These are phyloP conservation scores for Neostethus bicornis DNA, from an alignment of 2,797 vertebrate species.

Conservation along the genomic window DNA sequence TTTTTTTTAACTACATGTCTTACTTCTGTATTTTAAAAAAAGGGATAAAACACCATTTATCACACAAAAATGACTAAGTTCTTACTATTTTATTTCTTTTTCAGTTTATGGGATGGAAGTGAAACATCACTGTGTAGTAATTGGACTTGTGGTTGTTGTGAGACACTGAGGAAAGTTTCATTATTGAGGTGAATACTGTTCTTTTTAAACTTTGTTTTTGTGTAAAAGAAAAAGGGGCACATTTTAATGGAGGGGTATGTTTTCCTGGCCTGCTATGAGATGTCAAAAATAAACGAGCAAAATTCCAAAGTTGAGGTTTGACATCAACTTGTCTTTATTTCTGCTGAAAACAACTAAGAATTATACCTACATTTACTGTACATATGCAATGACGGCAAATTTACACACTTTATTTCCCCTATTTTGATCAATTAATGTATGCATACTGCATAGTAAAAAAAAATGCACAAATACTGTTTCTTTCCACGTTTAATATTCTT, in stretches of 20 bases:
- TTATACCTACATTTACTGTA: too few relatives aligned
- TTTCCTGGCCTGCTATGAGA: slow-evolving; percentile 65
- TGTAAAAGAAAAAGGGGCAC: slow-evolving; percentile 49
- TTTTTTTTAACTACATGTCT: slow-evolving; percentile 53
- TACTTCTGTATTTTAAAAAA: slow-evolving; percentile 42
- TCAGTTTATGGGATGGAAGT: slow-evolving; percentile 28
- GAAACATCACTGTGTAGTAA: slow-evolving; percentile 34
- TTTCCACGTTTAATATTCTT: too few relatives aligned
- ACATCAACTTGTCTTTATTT: slow-evolving; percentile 43
- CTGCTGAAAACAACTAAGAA: slow-evolving; percentile 52
- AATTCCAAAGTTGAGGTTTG: slow-evolving; percentile 60
- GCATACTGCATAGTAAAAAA: too few relatives aligned
- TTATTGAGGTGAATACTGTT: slow-evolving; percentile 29
- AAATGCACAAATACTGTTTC: too few relatives aligned
- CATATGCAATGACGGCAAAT: too few relatives aligned
- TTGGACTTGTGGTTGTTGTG: slow-evolving; percentile 42
- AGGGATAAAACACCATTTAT: slow-evolving; percentile 4
- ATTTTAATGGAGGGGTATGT: slow-evolving; percentile 52
- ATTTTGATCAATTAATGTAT: too few relatives aligned
- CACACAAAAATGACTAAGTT: slow-evolving; percentile 34
- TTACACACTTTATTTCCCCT: too few relatives aligned
- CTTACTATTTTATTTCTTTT: not conserved
- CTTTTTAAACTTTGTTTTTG: slow-evolving; percentile 43
- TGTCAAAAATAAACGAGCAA: slow-evolving; percentile 62
- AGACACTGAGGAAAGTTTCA: slow-evolving; percentile 43